phyloP scores from a whole-genome alignment of 2,113 vertebrate genomes.

The Dipodomys ordii region DNA sequence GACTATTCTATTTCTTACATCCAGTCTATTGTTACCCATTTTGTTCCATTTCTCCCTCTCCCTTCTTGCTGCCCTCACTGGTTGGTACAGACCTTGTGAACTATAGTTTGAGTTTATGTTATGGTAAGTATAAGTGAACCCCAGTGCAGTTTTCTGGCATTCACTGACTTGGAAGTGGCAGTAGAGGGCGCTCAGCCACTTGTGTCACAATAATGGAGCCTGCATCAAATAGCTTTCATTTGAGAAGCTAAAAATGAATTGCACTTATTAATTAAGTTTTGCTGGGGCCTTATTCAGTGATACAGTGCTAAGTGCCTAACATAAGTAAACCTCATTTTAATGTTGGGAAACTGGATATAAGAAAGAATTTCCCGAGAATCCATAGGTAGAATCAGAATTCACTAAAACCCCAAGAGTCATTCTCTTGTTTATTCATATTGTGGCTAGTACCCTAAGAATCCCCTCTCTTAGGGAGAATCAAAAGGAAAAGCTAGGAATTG shows the following conservation, averaged over 20 bases:
- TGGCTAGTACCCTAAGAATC: not conserved
- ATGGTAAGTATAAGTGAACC: not conserved
- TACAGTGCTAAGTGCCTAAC: constrained; percentile 56
- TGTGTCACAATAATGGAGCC: not conserved
- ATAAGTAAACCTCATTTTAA: constrained; percentile 64
- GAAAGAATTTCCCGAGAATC: constrained; percentile 43
- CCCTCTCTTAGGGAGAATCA: not conserved
- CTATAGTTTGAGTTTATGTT: not conserved
- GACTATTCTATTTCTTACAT: not conserved
- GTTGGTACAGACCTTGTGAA: not conserved
- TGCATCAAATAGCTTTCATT: constrained; percentile 13
- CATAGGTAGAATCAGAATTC: constrained; percentile 36
- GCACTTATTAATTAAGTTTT: constrained; percentile 68
- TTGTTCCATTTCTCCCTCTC: not conserved
- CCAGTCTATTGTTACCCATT: not conserved
- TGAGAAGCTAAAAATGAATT: constrained; percentile 57
- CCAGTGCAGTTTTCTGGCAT: fast-evolving
- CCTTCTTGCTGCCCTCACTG: not conserved
- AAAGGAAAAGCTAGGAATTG: constrained; percentile 41
- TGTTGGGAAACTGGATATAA: constrained; percentile 33
- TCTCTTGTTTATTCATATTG: constrained; percentile 8
- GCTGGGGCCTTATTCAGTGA: constrained; percentile 42
- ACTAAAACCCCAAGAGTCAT: not conserved
- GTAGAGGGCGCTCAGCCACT: constrained; percentile 76
- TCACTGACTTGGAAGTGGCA: not conserved